Evolutionary conservation across 2,888 invertebrate species (phyloP), one percentile per base, ranked within the genome.

Genomic region (Branchellion lobata): DNA sequence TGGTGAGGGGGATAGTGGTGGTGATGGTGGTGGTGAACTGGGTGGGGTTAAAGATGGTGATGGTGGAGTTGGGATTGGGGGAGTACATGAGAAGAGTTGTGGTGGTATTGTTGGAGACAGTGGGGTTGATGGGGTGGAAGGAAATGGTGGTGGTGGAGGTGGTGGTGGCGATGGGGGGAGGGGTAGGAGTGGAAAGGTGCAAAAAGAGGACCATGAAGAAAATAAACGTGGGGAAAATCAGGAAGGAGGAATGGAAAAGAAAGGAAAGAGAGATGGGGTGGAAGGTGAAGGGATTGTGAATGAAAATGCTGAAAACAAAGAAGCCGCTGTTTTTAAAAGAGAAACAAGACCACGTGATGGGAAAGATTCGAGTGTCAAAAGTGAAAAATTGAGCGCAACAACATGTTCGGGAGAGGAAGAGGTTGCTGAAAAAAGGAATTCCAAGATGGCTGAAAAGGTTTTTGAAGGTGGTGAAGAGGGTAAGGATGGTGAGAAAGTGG

Each of bases 1-100:
- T 31, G 27, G 77, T 76, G 18, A 68, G 69, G 24, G 71, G 40
- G 57, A 47, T 31, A 53, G 57, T 40, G 24, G 80, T 61, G 33
- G 78, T 40, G 65, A 36, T n/a, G 47, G 40, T 34, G 31, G 80
- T 53, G 33, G 78, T 40, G 21, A 53, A 40, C 5, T 47, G 24
- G 1, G 36, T 53, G 69, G 57, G 47, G 18, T 40, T 74, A 24
- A 68, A 34, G 18, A 69, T 40, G 73, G 29, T 40, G n/a, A 29
- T 21, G 27, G 31, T 11, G 33, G 53, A 24, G 33, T 24, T 11
- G 27, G n/a, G 5, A 29, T 1, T 21, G 33, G 21, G 24, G 57
- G 21, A 18, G 76, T 14, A 18, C 5, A 69, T 3, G 27, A 69
- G 3, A n/a, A n/a, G n/a, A n/a, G n/a, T n/a, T n/a, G n/a, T n/a